Evolutionary conservation across 2,888 invertebrate genomes (phyloP), one percentile per base, ranked within the genome.

Genomic region (Hirtodrosophila alboralis): DNA sequence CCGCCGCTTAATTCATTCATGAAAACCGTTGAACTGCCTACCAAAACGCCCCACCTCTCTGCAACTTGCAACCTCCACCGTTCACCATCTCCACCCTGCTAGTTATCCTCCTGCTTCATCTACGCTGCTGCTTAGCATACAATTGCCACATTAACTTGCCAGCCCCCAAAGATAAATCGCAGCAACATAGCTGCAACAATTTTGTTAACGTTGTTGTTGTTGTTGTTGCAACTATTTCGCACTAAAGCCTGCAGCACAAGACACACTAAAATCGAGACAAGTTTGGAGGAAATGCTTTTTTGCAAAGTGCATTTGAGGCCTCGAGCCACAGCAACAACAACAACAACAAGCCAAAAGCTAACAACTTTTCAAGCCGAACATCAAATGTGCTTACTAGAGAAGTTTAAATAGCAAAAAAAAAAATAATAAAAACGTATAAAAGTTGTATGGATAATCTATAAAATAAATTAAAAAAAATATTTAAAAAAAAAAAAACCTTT

Each of bases 301-400:
- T 73, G 86, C 79, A 88, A 88, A 88, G 88, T 88, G 88, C 86
- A 88, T 86, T 88, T 86, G 72, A 65, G 60, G 88, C 88, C 86
- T 68, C 54, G 44, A 75, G 88, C 83, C 44, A 16, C 28, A 43
- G 34, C 40, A 65, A 44, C 63, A 47, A 54, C 40, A 65, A 44
- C 63, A 47, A 54, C 52, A 56, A 57, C 44, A 57, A 40, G 34
- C 28, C 28, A 37, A 16, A 72, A 40, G 16, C 7, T 14, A 36
- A 34, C n/a, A n/a, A 26, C 26, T 10, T 18, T 18, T 12, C 6
- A 10, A 18, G n/a, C 43, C 16, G 43, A 37, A 61, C 21, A 10
- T n/a, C 1, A 7, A 13, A 51, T 43, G 21, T 28, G 13, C 49
- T 60, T 28, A 21, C 14, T 7, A 2, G 3, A 43, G 9, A 2